Conservation (phyloP, 2,888 invertebrate species). For the Corbicula japonica region DNA sequence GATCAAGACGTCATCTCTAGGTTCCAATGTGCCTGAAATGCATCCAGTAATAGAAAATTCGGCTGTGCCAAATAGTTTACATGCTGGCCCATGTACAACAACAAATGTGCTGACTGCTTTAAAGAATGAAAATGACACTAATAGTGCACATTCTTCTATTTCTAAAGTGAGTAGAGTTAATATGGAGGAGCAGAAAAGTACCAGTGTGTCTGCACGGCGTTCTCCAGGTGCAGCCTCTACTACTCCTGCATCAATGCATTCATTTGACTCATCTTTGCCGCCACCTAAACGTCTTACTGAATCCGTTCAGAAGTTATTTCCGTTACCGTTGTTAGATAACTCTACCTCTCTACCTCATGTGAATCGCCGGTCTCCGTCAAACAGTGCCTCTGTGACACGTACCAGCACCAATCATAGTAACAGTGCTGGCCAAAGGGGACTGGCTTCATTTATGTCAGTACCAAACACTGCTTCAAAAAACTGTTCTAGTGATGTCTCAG, state of each 20-base stretch:
- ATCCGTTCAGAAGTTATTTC: conserved; percentile 83
- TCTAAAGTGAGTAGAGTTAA: conserved; percentile 55
- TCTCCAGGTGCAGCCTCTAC: conserved; percentile 79
- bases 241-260: conserved; percentile 71
- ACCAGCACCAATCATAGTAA: conserved; percentile 47
- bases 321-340: conserved; percentile 69
- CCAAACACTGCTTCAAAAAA: conserved; percentile 27
- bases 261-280: conserved; percentile 79
- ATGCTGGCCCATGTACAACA: conserved; percentile 41
- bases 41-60: conserved; percentile 43
- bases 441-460: conserved; percentile 36
- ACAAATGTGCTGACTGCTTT: conserved; percentile 32
- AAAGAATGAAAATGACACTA: conserved; percentile 47
- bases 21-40: conserved; percentile 13
- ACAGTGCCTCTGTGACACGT: conserved; percentile 59
- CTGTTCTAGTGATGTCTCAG: conserved; percentile 12
- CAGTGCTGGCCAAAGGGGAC: conserved; percentile 34
- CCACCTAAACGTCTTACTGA: conserved; percentile 81
- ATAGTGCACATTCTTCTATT: conserved; percentile 41
- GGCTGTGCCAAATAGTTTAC: conserved; percentile 51
- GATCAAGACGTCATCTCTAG: conserved; percentile 27
- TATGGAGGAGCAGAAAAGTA: conserved; percentile 67
- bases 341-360: conserved; percentile 71
- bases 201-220: conserved; percentile 72
- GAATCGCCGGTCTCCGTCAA: conserved; percentile 69